Base-by-base conservation (phyloP, 2,797 vertebrate genomes). In the Erpetoichthys calabaricus region DNA sequence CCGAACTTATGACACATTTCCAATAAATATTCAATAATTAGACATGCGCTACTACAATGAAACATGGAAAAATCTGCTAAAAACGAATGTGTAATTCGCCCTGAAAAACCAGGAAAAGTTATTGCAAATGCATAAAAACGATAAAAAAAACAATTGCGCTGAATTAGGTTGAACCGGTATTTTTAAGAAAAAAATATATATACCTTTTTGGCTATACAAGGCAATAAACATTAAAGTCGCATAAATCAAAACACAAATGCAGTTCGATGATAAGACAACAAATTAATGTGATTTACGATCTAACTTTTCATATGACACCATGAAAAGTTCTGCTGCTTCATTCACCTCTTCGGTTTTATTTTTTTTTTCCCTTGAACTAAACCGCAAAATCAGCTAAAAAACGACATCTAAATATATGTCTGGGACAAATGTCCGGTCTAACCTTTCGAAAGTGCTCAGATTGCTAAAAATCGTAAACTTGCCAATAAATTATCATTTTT, bases 251-350 rank as follows among this genome's bases (percentile, higher is more conserved):
- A 57, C 71, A 74, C 67, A 74, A 80, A 75, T 83, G 77, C 75
- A 75, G 75, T 70, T 76, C 84, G 83, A 80, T 79, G 77, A 73
- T 85, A 84, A 86, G 79, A 84, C 84, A 87, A 79, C 61, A 81
- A 91, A 82, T 90, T 89, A 93, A 87, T 86, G 83, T 82, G 87
- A 91, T 76, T 83, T 87, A 94, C 83, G 85, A 89, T 91, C 88
- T 84, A 80, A 82, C 70, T 81, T 77, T 75, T 71, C 76, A 69
- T 69, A 74, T 75, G 82, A 79, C 79, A 84, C 72, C 85, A 80
- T 73, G 67, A 67, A 78, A 79, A 75, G 80, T 87, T 86, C 76
- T 75, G 76, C 78, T 80, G 74, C 73, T 69, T 72, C 63, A 81
- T 69, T 61, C 60, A 42, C 25, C 68, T 67, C 67, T 67, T 25